phyloP scores from a whole-genome alignment of 2,888 invertebrate species.

The Apamea epomidion region DNA sequence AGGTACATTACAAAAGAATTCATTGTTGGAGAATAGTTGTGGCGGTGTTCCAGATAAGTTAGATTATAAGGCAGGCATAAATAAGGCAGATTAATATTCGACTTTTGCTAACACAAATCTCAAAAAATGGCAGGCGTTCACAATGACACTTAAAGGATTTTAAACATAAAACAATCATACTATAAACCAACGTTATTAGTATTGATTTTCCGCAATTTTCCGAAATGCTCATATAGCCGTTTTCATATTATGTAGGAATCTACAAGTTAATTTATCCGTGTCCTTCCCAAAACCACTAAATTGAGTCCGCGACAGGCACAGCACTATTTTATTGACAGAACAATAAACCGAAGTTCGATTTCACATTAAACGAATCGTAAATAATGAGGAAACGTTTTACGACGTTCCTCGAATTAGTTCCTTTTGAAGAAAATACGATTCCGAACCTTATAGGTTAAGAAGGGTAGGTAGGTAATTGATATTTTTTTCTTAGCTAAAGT shows the following conservation, averaged over 20 bases:
- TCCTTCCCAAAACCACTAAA: constrained; percentile 24
- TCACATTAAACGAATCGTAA: constrained; percentile 53
- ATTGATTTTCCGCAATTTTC: background rate
- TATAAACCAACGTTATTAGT: background rate
- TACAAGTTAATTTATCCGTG: background rate
- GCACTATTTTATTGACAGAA: constrained; percentile 42
- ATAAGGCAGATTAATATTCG: background rate
- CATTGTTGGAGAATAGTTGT: background rate
- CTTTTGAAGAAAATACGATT: constrained; percentile 9
- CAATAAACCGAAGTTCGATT: constrained; percentile 40
- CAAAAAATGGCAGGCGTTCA: background rate
- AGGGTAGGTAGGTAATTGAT: background rate
- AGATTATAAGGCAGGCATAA: background rate
- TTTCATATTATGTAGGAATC: background rate
- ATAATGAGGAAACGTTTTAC: constrained; percentile 41
- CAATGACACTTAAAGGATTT: background rate
- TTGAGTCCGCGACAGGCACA: constrained; percentile 10
- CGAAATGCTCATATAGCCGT: background rate
- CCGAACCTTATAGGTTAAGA: background rate
- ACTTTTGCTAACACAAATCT: background rate
- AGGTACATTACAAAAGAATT: constrained; percentile 48
- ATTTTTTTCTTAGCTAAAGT: background rate
- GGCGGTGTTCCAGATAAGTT: constrained; percentile 28
- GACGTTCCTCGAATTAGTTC: constrained; percentile 20
- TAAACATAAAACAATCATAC: background rate